Percentiles rank a stretch among this genome's conserved stretches.
Evolutionary conservation across 2,888 invertebrate genomes (phyloP).

Genomic region (Rotaria magnacalcarata): DNA sequence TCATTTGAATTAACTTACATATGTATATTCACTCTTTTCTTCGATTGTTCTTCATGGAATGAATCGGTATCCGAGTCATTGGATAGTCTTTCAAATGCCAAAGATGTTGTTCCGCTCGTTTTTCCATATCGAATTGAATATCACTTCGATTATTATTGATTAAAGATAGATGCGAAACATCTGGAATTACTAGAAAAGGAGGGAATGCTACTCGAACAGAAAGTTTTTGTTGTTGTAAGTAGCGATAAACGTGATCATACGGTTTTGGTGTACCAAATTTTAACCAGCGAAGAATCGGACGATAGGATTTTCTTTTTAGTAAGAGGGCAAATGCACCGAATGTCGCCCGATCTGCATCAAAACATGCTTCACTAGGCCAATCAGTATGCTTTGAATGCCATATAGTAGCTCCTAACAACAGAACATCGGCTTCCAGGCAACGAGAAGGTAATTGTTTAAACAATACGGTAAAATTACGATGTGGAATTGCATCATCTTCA

Average conservation of each 20-base stretch:
- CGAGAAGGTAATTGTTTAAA: not conserved
- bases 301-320: too few relatives aligned
- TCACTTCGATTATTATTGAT: not conserved
- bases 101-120: not conserved
- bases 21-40: too few relatives aligned
- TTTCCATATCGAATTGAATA: not conserved
- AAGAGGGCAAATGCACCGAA: not conserved
- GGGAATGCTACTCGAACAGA: not conserved
- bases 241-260: too few relatives aligned
- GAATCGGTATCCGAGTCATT: not conserved
- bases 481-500: slow-evolving; percentile 3
- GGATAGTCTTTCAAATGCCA: not conserved
- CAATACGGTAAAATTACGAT: not conserved
- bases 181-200: not conserved
- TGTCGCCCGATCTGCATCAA: not conserved
- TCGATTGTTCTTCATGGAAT: too few relatives aligned
- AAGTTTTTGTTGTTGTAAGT: not conserved
- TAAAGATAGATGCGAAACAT: not conserved
- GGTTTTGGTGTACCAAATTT: too few relatives aligned
- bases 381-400: not conserved
- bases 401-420: not conserved
- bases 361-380: not conserved
- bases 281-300: too few relatives aligned
- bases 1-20: too few relatives aligned
- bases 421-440: not conserved